Evolutionary conservation across 2,888 invertebrate genomes (phyloP), one percentile per base, ranked within the genome.

Genomic region (Plagodis pulveraria): DNA sequence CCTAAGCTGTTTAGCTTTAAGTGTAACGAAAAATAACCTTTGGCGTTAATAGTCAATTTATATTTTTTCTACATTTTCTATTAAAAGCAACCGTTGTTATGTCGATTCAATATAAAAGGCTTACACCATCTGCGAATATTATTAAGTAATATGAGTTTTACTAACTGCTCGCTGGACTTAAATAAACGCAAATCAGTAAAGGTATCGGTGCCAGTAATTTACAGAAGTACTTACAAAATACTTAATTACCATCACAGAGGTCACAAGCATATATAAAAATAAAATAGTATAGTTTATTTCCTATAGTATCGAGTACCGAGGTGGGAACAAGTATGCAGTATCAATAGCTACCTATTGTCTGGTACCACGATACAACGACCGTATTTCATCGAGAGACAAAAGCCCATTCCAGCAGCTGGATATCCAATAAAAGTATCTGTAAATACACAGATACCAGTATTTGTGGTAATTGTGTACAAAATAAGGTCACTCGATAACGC

Each of bases 231-330:
- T 8, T 9, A 38, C 1, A 5, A 38, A 38, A 5, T 6, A 8
- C 38, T 8, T 9, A 38, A 38, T 8, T 60, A 60, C 58, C 62
- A 65, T 53, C 58, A 51, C 49, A 41, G 41, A 35, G 11, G 50
- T 50, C 12, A 50, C 57, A 62, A 62, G 56, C 44, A 55, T 22
- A 22, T 22, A 22, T 22, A 22, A 22, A 22, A 22, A 22, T 76
- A 76, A 75, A 72, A 75, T 77, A 76, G 79, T 81, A n/a, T 80
- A 78, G 75, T 73, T 76, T 74, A 77, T 82, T 82, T 77, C 70
- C 73, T 32, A 10, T 33, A 41, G 49, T 6, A 9, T 6, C 44
- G 7, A 41, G 44, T 50, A 11, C 36, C 36, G 44, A 44, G 36
- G 12, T 40, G 10, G 22, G 22, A 22, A 22, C 22, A 47, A 36